Evolutionary conservation across 2,797 vertebrate species (phyloP), one percentile per base, ranked within the genome.

Genomic region (Acanthornis magna): DNA sequence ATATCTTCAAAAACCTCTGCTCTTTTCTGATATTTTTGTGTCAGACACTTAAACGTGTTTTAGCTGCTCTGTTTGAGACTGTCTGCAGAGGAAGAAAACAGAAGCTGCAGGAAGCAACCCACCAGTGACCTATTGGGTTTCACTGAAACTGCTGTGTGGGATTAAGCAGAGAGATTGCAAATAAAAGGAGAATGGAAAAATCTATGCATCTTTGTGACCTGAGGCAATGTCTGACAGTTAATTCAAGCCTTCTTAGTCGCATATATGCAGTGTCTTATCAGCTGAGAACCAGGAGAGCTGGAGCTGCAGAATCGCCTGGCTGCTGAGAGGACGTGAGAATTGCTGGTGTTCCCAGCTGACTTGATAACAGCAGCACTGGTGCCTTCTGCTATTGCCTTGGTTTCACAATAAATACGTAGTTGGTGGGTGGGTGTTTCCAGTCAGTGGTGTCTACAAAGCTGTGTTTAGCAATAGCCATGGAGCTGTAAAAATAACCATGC

Each of bases 181-280:
- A 87, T 61, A 91, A 83, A 93, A 92, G 17, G 21, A 47, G 77
- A 81, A 79, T 50, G 91, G 91, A 96, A 95, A 95, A 91, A 90
- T 86, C 55, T 89, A 45, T 87, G 87, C 93, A 88, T 93, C 95
- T 76, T 84, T 96, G 43, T 88, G 83, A 65, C 85, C 91, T 94
- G 93, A 96, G 90, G 91, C 95, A 96, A 96, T 76, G 91, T 95
- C 94, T 97, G 88, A 90, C 80, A 61, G 88, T 58, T 90, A 88
- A 85, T 91, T 95, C 80, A 75, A 93, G 86, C 50, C 51, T 79
- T 54, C 89, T 70, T 75, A 72, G 32, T 73, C 7, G 34, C 19
- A 3, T 57, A 53, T 30, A 73, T 48, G 36, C 58, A n/a, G 51
- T 34, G 47, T 42, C 6, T 1, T 88, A 87, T 86, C 74, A 78